phyloP scores from a whole-genome alignment of 2,113 vertebrate genomes.

The Strix uralensis region DNA sequence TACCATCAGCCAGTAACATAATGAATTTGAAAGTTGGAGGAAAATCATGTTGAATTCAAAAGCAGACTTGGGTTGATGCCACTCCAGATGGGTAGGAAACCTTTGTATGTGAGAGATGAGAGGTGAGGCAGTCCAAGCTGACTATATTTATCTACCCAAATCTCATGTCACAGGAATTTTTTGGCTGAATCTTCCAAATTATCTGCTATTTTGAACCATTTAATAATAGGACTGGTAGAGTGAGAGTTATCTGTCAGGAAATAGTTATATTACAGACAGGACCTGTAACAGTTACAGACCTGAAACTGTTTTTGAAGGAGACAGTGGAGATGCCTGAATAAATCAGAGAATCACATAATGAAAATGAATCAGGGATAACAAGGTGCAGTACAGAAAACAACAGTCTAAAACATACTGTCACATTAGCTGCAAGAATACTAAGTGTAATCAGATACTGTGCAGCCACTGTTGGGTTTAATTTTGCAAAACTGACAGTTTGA shows the following conservation, averaged over 20 bases:
- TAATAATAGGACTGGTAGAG: background rate
- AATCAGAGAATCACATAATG: background rate
- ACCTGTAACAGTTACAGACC: background rate
- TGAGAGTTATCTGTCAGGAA: background rate
- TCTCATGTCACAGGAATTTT: background rate
- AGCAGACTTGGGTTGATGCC: background rate
- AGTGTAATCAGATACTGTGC: background rate
- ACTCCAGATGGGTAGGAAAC: background rate
- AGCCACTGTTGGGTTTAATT: slow-evolving; percentile 6
- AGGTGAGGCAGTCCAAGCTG: background rate
- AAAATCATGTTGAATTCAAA: background rate
- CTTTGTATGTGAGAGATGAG: background rate
- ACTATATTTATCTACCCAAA: background rate
- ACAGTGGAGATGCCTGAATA: background rate
- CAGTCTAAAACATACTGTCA: background rate
- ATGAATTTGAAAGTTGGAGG: background rate
- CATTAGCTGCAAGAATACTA: background rate
- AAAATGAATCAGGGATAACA: background rate
- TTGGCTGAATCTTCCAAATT: background rate
- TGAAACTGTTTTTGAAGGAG: background rate
- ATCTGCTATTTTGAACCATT: background rate
- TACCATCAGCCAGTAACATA: background rate
- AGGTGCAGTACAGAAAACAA: background rate
- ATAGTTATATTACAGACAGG: background rate
- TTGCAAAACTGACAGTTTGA: background rate